Evolutionary conservation across 2,888 invertebrate species (phyloP), one percentile per base, ranked within the genome.

Genomic region (Gasteruption jaculator): DNA sequence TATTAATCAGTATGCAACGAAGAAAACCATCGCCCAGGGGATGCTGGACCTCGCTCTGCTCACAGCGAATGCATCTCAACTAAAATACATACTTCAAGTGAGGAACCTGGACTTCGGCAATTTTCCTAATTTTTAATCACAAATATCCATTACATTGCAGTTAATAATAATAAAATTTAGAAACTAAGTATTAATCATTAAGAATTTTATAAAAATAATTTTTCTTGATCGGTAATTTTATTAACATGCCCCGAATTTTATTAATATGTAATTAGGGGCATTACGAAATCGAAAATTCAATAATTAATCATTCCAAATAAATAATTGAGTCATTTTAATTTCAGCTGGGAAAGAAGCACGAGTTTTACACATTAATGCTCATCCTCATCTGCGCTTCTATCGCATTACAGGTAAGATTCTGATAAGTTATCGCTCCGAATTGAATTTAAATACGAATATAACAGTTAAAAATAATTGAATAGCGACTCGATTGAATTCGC

Each of bases 11-110:
- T 92, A 91, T 79, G 91, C 91, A 15, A 91, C 91, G 7, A 92
- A 91, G 72, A 92, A 92, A 72, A 91, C 91, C 0, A 89, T 91
- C 43, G 90, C 91, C 1, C 91, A 91, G 75, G 91, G 91, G 4
- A 86, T 91, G 82, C 77, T 91, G 56, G 91, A 91, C 68, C 88
- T 91, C 43, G 91, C 91, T 1, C 73, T 91, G 49, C 74, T 91
- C 36, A 91, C 91, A 2, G 90, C 91, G 1, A 91, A 91, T 65
- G 91, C 91, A 3, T 88, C 89, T 0, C 91, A 91, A 65, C 73
- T 91, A 24, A 91, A 91, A 68, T 91, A 91, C 58, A 83, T 91
- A 20, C 76, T 91, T 1, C 87, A 86, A 77, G 58, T 58, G 44
- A 45, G 26, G 18, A n/a, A 43, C 14, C 24, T 36, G n/a, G n/a